Evolutionary conservation across 2,888 invertebrate genomes (phyloP), one percentile per base, ranked within the genome.

Genomic region (Cylloceria caligata): DNA sequence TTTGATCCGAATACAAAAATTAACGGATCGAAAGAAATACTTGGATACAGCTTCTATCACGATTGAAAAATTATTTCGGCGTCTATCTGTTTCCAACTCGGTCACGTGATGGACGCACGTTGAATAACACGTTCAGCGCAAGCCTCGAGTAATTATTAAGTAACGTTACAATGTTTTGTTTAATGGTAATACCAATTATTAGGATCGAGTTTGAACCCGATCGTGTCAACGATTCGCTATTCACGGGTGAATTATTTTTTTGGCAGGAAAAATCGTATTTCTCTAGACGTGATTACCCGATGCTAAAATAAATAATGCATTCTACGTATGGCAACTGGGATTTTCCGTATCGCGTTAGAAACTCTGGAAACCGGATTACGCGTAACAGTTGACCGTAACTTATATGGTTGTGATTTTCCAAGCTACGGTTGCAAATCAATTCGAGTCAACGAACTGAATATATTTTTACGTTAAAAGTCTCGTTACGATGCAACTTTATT

Each of bases 291-390:
- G 47, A 52, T 52, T 34, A 69, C 7, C 39, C 30, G 30, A 45
- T 55, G 62, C 39, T n/a, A 36, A 65, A 42, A 71, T 75, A 65
- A 71, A 71, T 75, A 72, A 82, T 79, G 39, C 79, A 81, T 73
- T 55, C 64, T 55, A 49, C 68, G 73, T 69, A 73, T 62, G 36
- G 21, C 11, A 36, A 57, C 36, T 45, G 60, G 82, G 79, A 72
- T 82, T 82, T 82, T 82, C 82, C 82, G 49, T 71, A 49, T 47
- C 71, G 47, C 16, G 55, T 16, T 21, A n/a, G 62, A 62, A 13
- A 45, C 49, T 60, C 42, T 34, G 45, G 60, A 75, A 82, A 79
- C 73, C 77, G 73, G 77, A 73, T 36, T 19, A 1, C 67, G 45
- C 71, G 67, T 75, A 82, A 82, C 52, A 71, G 71, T 67, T 74